These are phyloP conservation scores for Amiota communis DNA, from an alignment of 2,888 invertebrate genomes.

Conservation along the genomic window DNA sequence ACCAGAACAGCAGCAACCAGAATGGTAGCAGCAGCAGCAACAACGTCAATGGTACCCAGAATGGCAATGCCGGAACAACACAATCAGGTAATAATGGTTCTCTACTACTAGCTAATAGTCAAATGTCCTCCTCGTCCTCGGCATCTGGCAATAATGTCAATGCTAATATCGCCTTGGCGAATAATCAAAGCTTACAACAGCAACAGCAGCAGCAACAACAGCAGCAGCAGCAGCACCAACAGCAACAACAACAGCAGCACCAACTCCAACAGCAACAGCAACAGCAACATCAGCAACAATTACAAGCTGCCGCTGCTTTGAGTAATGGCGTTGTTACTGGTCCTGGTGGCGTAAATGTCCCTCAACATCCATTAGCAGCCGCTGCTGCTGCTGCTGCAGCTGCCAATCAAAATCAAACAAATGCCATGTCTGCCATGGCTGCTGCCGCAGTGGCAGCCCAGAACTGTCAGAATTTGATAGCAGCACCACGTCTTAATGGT, in stretches of 20 bases:
- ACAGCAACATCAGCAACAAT: slow-evolving; percentile 73
- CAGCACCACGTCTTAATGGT: slow-evolving; percentile 78
- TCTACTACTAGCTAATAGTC: slow-evolving; percentile 71
- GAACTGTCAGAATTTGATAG: slow-evolving; percentile 69
- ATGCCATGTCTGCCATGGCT: slow-evolving; percentile 57
- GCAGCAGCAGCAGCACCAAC: slow-evolving; percentile 70
- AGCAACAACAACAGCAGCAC: slow-evolving; percentile 74
- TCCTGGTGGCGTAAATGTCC: slow-evolving; percentile 29
- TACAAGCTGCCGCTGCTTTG: slow-evolving; percentile 34
- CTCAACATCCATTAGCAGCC: slow-evolving; percentile 36
- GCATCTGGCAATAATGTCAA: slow-evolving; percentile 48
- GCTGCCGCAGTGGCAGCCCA: slow-evolving; percentile 53
- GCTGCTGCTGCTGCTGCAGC: slow-evolving; percentile 31
- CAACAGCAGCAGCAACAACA: slow-evolving; percentile 58
- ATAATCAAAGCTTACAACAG: slow-evolving; percentile 54
- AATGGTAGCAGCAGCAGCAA: slow-evolving; percentile 42
- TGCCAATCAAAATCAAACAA: slow-evolving; percentile 35
- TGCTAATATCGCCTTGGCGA: slow-evolving; percentile 42
- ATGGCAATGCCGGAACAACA: slow-evolving; percentile 67
- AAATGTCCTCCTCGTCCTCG: slow-evolving; percentile 69
- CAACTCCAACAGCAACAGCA: slow-evolving; percentile 76
- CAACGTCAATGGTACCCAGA: slow-evolving; percentile 50
- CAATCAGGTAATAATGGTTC: slow-evolving; percentile 73
- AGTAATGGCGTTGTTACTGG: slow-evolving; percentile 24
- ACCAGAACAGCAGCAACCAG: slow-evolving; percentile 35